Evolutionary conservation across 23 tunicate species (phyloP).

Genomic region (Oikopleura albicans): DNA sequence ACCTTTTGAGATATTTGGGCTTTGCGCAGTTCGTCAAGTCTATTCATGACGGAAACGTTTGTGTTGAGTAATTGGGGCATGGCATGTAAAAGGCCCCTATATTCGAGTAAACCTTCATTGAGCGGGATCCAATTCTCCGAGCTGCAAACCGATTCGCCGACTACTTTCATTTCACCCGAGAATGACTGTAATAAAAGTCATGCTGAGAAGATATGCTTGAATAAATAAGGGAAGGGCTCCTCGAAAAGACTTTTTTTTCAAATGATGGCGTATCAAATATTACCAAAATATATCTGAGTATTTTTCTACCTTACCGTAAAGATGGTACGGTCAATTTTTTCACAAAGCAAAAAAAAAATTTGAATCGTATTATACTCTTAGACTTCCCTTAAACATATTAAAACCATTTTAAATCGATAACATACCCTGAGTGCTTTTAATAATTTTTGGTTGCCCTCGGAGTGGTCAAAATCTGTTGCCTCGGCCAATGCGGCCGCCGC

Average conservation of each 20-base stretch:
- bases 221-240: no score
- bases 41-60: neutral
- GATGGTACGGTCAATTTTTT: no score
- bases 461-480: neutral
- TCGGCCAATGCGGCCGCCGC: slow-evolving; percentile 15
- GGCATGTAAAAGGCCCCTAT: neutral
- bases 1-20: slow-evolving; percentile 16
- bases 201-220: no score
- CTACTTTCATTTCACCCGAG: slow-evolving; percentile 15
- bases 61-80: slow-evolving; percentile 5
- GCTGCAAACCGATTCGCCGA: neutral
- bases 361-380: no score
- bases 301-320: no score
- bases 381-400: neutral
- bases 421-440: slow-evolving; percentile 3
- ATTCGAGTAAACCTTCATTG: neutral
- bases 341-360: no score
- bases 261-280: no score
- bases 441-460: slow-evolving; percentile 5
- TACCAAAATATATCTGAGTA: no score
- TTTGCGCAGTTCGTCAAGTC: slow-evolving; percentile 2
- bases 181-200: neutral
- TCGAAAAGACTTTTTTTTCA: no score
- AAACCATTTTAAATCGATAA: neutral
- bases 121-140: neutral